Evolutionary conservation across 2,888 invertebrate species (phyloP), one percentile per base, ranked within the genome.

Genomic region (Epirrhoe alternata): DNA sequence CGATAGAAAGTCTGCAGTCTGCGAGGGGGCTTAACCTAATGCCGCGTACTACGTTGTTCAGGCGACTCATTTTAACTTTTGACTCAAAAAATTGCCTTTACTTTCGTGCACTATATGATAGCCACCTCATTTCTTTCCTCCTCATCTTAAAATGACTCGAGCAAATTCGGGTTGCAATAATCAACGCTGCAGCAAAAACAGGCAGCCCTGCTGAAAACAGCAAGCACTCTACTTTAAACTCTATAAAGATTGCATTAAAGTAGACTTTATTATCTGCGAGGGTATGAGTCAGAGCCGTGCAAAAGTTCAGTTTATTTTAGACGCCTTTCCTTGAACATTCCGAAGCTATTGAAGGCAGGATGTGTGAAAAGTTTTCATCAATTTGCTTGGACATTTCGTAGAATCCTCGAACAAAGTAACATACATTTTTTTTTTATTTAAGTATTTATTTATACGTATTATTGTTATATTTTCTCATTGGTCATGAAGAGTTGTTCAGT

Each of bases 271-370:
- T 42, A 70, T 61, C 16, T 24, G n/a, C 65, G 67, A 62, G 68
- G 62, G 54, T 69, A 64, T 75, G 75, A 77, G 71, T 80, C 75
- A 75, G 63, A 66, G 71, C 68, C 72, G 69, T 69, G 64, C 69
- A 70, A 71, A 73, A 69, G 72, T 70, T 71, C 73, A 64, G 71
- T 74, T 73, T 75, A 69, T 68, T 70, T 67, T 62, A 68, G 72
- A 60, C 60, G 55, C 56, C 63, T 71, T 65, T 67, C 53, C 55
- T 67, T 66, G 30, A 67, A 66, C 68, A 60, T 64, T 64, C 64
- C 35, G 51, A 63, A 56, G 63, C 60, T 55, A 64, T 68, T 55
- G 60, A 63, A 63, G 56, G 55, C 59, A 59, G 52, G 55, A 63
- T 67, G 63, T 63, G 55, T 60, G 61, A 62, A 63, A 57, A 58